Evolutionary conservation across 1,140 invertebrate genomes (phyloP).

Genomic region (Philotrypesis tridentata): DNA sequence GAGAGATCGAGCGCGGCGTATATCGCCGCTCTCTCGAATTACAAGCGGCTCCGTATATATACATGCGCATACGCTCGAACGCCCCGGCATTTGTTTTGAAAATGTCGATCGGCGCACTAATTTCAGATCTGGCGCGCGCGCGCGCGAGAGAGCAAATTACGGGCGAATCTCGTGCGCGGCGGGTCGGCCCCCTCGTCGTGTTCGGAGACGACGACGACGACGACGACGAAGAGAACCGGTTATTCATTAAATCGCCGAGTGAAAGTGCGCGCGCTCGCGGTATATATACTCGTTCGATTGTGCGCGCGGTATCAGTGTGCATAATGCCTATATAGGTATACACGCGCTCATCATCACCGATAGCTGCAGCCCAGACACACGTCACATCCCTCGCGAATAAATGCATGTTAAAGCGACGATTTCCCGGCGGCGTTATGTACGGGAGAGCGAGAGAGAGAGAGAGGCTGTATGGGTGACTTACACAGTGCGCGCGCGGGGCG

Average conservation of each 20-base stretch:
- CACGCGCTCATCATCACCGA: not conserved
- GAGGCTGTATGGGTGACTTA: not conserved
- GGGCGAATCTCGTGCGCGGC: too few relatives aligned
- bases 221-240: not conserved
- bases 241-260: conserved; percentile 11
- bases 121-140: not conserved
- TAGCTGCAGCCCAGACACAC: too few relatives aligned
- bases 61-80: too few relatives aligned
- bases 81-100: not conserved
- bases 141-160: too few relatives aligned
- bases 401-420: not conserved
- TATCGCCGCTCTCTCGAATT: too few relatives aligned
- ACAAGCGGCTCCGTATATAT: not conserved
- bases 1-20: too few relatives aligned
- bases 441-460: too few relatives aligned
- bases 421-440: not conserved
- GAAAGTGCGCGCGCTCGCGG: not conserved
- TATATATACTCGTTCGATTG: conserved; percentile 4
- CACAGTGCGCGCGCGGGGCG: not conserved
- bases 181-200: too few relatives aligned
- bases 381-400: not conserved
- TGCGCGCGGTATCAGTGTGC: too few relatives aligned
- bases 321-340: not conserved
- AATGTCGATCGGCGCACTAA: not conserved
- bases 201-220: too few relatives aligned